Percentiles rank a stretch among this genome's conserved stretches.
Evolutionary conservation across 2,113 vertebrate species (phyloP).

Genomic region (Pycnonotus jocosus): DNA sequence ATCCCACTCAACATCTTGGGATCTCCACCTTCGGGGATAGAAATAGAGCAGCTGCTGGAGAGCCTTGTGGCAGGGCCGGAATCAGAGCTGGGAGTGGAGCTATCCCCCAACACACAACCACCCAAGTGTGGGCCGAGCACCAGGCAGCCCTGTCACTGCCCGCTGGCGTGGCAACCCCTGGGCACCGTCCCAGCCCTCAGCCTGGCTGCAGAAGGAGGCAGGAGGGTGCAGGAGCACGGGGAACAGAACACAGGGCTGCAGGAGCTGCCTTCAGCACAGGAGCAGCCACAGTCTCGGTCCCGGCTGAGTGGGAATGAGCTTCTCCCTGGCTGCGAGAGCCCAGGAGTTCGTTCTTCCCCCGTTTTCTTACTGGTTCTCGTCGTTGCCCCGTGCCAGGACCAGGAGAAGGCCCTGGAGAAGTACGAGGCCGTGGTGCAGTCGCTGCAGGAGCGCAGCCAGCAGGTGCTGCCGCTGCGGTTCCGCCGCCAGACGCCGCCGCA

Average conservation of each 20-base stretch:
- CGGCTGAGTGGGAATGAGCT: fast-evolving
- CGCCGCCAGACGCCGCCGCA: conserved; percentile 77
- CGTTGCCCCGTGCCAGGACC: conserved; percentile 74
- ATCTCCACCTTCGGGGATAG: neutral
- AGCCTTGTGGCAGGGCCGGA: neutral
- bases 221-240: neutral
- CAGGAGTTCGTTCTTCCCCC: fast-evolving
- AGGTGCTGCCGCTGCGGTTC: conserved; percentile 84
- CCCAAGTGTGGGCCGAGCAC: fast-evolving
- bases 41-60: neutral
- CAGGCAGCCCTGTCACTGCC: neutral
- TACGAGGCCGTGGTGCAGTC: conserved; percentile 81
- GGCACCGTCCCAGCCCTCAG: neutral
- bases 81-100: neutral
- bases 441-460: conserved; percentile 84
- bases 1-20: neutral
- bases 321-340: neutral
- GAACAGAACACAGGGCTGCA: neutral
- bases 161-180: fast-evolving
- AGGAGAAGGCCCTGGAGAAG: conserved; percentile 88
- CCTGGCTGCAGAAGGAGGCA: neutral
- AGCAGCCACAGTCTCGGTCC: fast-evolving
- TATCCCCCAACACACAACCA: neutral
- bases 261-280: neutral
- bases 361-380: neutral